Base-by-base conservation (phyloP, 2,113 vertebrate species). In the Catharus fuscescens region DNA sequence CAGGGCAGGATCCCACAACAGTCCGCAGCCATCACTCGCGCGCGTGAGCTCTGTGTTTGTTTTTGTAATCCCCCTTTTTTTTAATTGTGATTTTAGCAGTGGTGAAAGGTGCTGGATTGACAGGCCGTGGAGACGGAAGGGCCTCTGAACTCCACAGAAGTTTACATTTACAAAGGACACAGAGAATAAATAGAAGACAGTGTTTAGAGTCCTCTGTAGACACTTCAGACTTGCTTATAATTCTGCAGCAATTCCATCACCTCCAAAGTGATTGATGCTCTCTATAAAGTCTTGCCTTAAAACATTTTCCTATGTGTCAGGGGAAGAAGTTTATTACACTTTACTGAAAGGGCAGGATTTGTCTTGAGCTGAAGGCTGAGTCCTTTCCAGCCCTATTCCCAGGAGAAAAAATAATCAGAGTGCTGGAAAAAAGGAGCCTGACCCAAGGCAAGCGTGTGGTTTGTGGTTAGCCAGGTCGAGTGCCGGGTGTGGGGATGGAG, bases 181-280 rank as follows among this genome's bases (percentile, higher is more conserved):
- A 80, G 90, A 87, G 95, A 96, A 97, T 97, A 97, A 97, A 96
- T 95, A 96, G 95, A 95, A 96, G 96, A 95, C 94, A 94, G 86
- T 97, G 96, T 97, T 97, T 97, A 96, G 95, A 97, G 96, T 96
- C 96, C 95, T 97, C 97, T 94, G 95, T 90, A 97, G 97, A 97
- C 96, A 97, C 96, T 97, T 97, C 93, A 96, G 92, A 92, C 95
- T 97, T 97, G 96, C 96, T 97, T 97, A 97, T 97, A 96, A 95
- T 97, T 96, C 96, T 96, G 93, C 89, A 91, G 94, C 89, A 95
- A 86, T 92, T 91, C 96, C 92, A 97, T 96, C 97, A 96, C 92
- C 92, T 97, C 96, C 9, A 2, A 23, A 52, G 80, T 97, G 96
- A 97, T 97, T 93, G 95, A 97, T 97, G 92, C 86, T 93, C 65